Conservation (phyloP, 2,797 vertebrate genomes). For the Sebastes steindachneri region DNA sequence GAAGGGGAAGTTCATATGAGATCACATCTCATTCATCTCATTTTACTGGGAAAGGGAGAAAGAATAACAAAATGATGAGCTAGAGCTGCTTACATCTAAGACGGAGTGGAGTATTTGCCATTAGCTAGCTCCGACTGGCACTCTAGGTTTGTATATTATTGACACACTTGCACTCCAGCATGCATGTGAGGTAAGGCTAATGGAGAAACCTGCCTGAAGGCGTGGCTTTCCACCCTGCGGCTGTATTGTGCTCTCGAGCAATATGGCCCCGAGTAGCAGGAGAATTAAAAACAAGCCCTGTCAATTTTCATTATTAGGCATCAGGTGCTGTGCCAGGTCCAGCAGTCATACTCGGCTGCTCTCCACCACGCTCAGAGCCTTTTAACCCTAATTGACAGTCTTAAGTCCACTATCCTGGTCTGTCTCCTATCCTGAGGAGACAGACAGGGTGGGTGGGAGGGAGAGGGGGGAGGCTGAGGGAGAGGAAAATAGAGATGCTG, state of each 20-base stretch:
- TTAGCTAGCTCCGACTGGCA: conserved; percentile 10
- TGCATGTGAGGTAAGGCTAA: conserved; percentile 31
- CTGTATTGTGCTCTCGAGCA: conserved; percentile 54
- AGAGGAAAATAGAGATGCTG: conserved; percentile 6
- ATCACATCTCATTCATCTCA: not conserved
- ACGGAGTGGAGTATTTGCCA: not conserved
- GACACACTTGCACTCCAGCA: conserved; percentile 34
- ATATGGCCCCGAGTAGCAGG: conserved; percentile 54
- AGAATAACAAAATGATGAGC: not conserved
- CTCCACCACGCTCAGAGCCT: conserved; percentile 64
- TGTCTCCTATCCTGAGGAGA: conserved; percentile 40
- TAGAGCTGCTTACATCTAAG: not conserved
- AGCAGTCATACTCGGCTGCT: conserved; percentile 60
- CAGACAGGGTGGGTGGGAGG: not conserved
- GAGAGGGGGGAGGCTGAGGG: not conserved
- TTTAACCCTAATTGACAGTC: conserved; percentile 81
- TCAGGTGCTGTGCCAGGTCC: conserved; percentile 72
- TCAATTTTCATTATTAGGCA: conserved; percentile 79
- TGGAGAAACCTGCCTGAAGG: conserved; percentile 65
- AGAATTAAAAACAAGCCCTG: conserved; percentile 77
- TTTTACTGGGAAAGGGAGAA: not conserved
- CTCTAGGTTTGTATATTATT: conserved; percentile 40
- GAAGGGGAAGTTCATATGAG: not conserved
- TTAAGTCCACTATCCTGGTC: conserved; percentile 64
- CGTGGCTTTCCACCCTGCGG: conserved; percentile 52